Percentiles rank a stretch among this genome's conserved stretches.
These are phyloP conservation scores for Octopus sinensis DNA, from an alignment of 1,140 invertebrate species.

Conservation along the genomic window DNA sequence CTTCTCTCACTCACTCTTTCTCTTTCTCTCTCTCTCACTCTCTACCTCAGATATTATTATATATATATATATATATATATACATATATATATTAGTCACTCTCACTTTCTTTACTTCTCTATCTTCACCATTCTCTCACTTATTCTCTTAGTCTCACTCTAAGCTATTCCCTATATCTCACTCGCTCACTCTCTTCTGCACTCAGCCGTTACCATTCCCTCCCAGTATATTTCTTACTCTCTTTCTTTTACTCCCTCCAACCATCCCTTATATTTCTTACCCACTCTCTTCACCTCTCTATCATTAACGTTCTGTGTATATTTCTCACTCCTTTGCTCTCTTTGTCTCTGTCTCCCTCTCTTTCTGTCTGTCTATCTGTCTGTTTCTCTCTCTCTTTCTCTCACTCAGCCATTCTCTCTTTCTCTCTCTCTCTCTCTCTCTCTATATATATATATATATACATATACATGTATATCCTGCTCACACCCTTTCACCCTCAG, in stretches of 20 bases:
- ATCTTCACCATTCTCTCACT: not conserved
- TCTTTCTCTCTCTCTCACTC: not conserved
- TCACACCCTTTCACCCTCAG: not conserved
- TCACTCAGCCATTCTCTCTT: not conserved
- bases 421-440: not conserved
- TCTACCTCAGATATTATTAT: not conserved
- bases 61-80: too few relatives aligned
- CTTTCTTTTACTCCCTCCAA: not conserved
- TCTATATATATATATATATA: not conserved
- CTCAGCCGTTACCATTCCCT: too few relatives aligned
- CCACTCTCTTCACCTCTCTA: not conserved
- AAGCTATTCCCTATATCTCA: not conserved
- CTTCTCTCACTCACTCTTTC: not conserved
- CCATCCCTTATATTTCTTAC: not conserved
- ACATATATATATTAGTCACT: too few relatives aligned
- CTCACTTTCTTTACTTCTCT: not conserved
- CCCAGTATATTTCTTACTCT: not conserved
- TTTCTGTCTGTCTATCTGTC: not conserved
- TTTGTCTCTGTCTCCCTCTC: not conserved
- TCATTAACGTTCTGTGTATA: not conserved
- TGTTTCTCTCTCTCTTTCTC: not conserved
- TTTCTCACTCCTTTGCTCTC: not conserved
- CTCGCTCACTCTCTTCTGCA: not conserved
- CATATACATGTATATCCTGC: not conserved
- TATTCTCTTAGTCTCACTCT: conserved; percentile 4